Evolutionary conservation across 2,113 vertebrate species (phyloP).

Genomic region (Bubalus kerabau): DNA sequence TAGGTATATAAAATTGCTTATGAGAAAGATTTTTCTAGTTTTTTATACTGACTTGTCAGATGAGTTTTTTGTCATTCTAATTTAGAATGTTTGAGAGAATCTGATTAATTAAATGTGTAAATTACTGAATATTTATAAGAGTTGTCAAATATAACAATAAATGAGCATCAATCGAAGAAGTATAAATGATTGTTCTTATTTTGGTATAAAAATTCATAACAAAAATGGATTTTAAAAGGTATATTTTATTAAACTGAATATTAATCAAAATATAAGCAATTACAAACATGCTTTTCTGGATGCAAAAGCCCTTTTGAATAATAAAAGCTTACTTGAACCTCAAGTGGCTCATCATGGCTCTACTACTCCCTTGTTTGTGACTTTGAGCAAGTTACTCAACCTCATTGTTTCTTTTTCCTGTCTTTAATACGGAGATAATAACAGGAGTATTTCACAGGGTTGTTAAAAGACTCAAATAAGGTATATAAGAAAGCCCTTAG

Average conservation of each 20-base stretch:
- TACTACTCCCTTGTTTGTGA: neutral
- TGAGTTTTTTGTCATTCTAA: neutral
- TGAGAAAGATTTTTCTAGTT: neutral
- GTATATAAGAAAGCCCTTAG: neutral
- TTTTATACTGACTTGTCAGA: neutral
- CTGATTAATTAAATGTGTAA: neutral
- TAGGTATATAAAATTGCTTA: neutral
- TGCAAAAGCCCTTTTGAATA: neutral
- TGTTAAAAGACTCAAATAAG: neutral
- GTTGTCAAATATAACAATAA: neutral
- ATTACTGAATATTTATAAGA: neutral
- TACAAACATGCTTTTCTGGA: neutral
- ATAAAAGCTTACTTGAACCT: neutral
- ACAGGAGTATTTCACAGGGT: neutral
- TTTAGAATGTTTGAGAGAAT: constrained; percentile 30
- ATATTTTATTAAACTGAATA: neutral
- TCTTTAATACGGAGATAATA: neutral
- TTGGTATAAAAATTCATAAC: neutral
- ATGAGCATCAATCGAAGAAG: neutral
- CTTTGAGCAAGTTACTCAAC: neutral
- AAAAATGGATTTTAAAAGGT: neutral
- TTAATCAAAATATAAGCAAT: neutral
- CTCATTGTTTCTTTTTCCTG: neutral
- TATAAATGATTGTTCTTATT: neutral
- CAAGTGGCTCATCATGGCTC: neutral